Percentiles rank a stretch among this genome's conserved stretches.
Conservation (phyloP, 2,797 vertebrate species). For the Sebastes hopkinsi region DNA sequence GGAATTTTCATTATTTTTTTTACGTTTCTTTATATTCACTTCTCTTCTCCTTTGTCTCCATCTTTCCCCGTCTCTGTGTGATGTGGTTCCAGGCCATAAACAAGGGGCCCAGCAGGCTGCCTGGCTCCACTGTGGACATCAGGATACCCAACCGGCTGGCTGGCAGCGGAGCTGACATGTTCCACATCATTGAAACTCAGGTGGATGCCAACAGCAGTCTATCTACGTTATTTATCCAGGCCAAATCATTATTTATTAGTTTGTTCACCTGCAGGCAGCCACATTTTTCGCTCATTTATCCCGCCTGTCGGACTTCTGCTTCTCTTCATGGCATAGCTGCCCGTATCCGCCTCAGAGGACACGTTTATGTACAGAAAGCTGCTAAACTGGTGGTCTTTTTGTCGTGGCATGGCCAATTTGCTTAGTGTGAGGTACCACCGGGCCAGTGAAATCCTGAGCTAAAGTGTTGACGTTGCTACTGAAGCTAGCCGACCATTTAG, state of each 20-base stretch:
- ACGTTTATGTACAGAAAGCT: constrained; percentile 21
- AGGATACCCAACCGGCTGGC: constrained; percentile 92
- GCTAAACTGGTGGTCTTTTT: constrained; percentile 24
- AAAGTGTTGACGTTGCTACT: constrained; percentile 67
- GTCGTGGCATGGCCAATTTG: constrained; percentile 33
- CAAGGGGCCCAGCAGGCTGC: constrained; percentile 94
- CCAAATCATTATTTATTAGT: constrained; percentile 56
- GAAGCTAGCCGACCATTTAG: constrained; percentile 59
- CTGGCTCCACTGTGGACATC: constrained; percentile 90
- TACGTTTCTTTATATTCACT: constrained; percentile 4
- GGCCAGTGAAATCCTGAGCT: constrained; percentile 39
- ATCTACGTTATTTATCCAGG: constrained; percentile 30
- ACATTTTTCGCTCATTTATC: constrained; percentile 36
- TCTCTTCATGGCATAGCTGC: constrained; percentile 22
- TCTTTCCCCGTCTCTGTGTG: constrained; percentile 21
- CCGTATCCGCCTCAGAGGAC: constrained; percentile 14
- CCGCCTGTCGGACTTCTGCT: not conserved
- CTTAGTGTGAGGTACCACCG: constrained; percentile 25
- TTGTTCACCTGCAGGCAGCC: constrained; percentile 46
- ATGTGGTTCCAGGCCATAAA: constrained; percentile 90
- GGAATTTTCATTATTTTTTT: not conserved
- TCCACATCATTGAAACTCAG: constrained; percentile 90
- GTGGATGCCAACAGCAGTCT: constrained; percentile 80
- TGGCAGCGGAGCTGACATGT: constrained; percentile 91
- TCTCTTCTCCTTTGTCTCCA: constrained; percentile 10